phyloP scores from a whole-genome alignment of 2,113 vertebrate genomes.

The Sorex araneus region DNA sequence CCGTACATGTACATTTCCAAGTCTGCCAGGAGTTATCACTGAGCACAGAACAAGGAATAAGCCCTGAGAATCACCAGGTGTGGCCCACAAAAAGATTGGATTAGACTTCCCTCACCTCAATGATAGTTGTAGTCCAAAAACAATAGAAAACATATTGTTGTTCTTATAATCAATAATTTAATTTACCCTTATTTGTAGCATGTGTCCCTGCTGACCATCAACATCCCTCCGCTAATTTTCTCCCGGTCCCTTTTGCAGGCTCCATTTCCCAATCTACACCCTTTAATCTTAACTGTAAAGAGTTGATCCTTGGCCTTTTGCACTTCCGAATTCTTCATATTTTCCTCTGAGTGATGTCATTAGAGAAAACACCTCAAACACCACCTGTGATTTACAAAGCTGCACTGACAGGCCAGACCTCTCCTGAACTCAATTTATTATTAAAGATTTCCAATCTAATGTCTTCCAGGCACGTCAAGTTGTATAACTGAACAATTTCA shows the following conservation, averaged over 20 bases:
- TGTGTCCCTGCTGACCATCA: background rate
- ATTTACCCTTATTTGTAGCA: background rate
- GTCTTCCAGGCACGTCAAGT: background rate
- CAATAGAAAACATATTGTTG: no score
- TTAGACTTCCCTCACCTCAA: no score
- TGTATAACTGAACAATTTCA: constrained; percentile 1
- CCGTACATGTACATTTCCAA: no score
- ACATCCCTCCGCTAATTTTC: background rate
- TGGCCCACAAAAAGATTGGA: no score
- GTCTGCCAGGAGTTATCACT: no score
- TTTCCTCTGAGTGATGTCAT: background rate
- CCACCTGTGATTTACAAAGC: constrained; percentile 34
- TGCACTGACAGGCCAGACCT: constrained; percentile 26
- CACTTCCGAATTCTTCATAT: constrained; percentile 37
- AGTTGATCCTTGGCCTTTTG: background rate
- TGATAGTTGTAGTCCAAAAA: no score
- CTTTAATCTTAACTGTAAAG: background rate
- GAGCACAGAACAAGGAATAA: no score
- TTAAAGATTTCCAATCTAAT: constrained; percentile 22
- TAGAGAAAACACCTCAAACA: background rate
- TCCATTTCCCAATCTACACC: background rate
- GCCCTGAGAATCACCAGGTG: no score
- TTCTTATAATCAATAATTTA: background rate
- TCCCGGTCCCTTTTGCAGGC: constrained; percentile 2
- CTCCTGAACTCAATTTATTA: constrained; percentile 24